These are phyloP conservation scores for Psylliodes chrysocephalus DNA, from an alignment of 2,888 invertebrate species.

Conservation along the genomic window DNA sequence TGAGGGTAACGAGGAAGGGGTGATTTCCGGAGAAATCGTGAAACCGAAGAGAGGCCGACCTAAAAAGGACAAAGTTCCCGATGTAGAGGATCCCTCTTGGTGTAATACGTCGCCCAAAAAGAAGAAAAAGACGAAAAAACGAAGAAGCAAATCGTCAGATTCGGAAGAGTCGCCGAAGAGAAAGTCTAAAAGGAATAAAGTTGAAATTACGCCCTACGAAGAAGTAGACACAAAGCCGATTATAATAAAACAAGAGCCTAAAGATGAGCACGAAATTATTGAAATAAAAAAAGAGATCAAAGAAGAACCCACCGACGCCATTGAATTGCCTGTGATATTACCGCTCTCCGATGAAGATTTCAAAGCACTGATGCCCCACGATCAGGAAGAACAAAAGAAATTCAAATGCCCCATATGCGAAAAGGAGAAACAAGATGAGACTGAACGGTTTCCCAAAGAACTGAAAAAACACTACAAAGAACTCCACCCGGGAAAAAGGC, in stretches of 20 bases:
- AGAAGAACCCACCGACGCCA: constrained; percentile 37
- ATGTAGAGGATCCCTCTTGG: constrained; percentile 37
- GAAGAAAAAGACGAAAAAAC: constrained; percentile 32
- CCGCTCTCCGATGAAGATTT: constrained; percentile 41
- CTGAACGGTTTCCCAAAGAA: constrained; percentile 50
- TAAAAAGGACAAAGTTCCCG: constrained; percentile 22
- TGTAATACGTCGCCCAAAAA: constrained; percentile 21
- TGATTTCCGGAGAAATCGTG: constrained; percentile 43
- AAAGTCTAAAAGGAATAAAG: constrained; percentile 14
- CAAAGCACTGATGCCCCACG: constrained; percentile 37
- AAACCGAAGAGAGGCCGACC: constrained; percentile 42
- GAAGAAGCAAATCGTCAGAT: constrained; percentile 13
- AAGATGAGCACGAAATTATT: constrained; percentile 23
- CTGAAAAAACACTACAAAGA: constrained; percentile 54
- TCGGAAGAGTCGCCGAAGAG: constrained; percentile 15
- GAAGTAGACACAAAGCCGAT: neutral
- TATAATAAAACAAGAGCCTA: constrained; percentile 35
- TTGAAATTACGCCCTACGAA: constrained; percentile 25
- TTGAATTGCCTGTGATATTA: constrained; percentile 37
- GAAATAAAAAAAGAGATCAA: constrained; percentile 47
- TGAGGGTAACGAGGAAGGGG: constrained; percentile 39
- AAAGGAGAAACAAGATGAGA: constrained; percentile 50
- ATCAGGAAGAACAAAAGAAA: constrained; percentile 30
- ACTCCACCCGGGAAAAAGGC: constrained; percentile 53
- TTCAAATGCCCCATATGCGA: constrained; percentile 54